Evolutionary conservation across 30 jellyfish, hydroid and myxozoan species (phyloP), one percentile per base, ranked within the genome.

Genomic region (Morbakka virulenta): DNA sequence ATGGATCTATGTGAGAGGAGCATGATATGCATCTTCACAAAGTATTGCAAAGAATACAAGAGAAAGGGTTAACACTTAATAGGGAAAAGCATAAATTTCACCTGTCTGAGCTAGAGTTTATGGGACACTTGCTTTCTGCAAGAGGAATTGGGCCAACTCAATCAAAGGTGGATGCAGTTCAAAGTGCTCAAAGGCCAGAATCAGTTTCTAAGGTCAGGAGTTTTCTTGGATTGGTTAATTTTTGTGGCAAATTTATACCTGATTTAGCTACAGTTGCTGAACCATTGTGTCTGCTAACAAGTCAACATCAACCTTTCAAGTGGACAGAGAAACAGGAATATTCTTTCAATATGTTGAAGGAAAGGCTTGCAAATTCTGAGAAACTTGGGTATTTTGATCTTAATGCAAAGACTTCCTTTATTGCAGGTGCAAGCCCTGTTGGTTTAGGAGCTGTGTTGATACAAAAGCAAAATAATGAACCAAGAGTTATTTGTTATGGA

Each of bases 391-490:
- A 73, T 52, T 83, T 73, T 72, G 77, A 74, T 57, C 28, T 52
- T 9, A 53, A 65, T 24, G 83, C 79, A 24, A 50, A 74, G 61
- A 83, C 95, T 49, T 50, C 32, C 66, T 30, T 83, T 6, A 33
- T 49, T 30, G 61, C 90, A 32, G 95, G 74, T 64, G 92, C 91
- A 25, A 64, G 84, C 33, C 89, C 89, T 62, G 79, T 41, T 23
- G 89, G 95, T 21, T 50, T 83, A 31, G 89, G 95, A 35, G 95
- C 88, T 22, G 86, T 83, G 28, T 48, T 83, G 25, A 64, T 85
- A 32, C 93, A 74, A 41, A 53, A 33, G 69, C 89, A 75, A 61
- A 50, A 64, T 41, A 17, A 41, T 17, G 17, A 41, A 6, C 17
- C 13, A 17, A 17, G 9, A 17, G 57, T 41, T 6, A 41, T 41